A percentile compares a stretch with the other conserved stretches of the same genome.
Conservation (phyloP, 1,140 invertebrate genomes). For the Drosophila ambigua region DNA sequence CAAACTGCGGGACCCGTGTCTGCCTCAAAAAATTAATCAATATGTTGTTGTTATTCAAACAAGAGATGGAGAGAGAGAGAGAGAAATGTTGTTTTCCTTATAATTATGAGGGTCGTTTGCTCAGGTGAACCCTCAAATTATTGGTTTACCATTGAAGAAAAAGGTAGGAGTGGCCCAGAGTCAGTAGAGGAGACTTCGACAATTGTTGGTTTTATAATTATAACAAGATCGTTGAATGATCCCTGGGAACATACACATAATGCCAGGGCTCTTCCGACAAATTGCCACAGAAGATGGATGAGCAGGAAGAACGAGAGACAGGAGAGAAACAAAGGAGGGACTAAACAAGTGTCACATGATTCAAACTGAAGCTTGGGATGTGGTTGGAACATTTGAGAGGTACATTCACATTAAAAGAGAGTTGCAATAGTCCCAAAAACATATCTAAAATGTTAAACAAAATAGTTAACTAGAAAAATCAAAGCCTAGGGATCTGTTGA, state of each 20-base stretch:
- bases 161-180: slow-evolving; percentile 30
- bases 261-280: slow-evolving; percentile 19
- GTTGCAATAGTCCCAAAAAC: no score
- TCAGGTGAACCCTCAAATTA: slow-evolving; percentile 68
- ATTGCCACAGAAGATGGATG: slow-evolving; percentile 27
- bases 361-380: not conserved
- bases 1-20: slow-evolving; percentile 28
- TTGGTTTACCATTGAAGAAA: slow-evolving; percentile 56
- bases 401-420: no score
- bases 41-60: slow-evolving; percentile 67
- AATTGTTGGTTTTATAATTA: slow-evolving; percentile 55
- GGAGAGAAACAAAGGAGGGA: no score
- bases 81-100: slow-evolving; percentile 58
- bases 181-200: slow-evolving; percentile 30
- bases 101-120: slow-evolving; percentile 72
- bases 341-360: slow-evolving; percentile 22
- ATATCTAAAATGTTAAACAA: no score
- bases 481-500: no score
- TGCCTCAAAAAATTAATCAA: slow-evolving; percentile 68
- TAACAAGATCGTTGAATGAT: slow-evolving; percentile 51
- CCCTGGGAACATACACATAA: slow-evolving; percentile 18
- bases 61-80: slow-evolving; percentile 13
- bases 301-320: not conserved
- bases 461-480: no score
- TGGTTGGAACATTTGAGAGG: no score